Evolutionary conservation across 2,797 vertebrate genomes (phyloP), one percentile per base, ranked within the genome.

Genomic region (Hephaestus fuliginosus): DNA sequence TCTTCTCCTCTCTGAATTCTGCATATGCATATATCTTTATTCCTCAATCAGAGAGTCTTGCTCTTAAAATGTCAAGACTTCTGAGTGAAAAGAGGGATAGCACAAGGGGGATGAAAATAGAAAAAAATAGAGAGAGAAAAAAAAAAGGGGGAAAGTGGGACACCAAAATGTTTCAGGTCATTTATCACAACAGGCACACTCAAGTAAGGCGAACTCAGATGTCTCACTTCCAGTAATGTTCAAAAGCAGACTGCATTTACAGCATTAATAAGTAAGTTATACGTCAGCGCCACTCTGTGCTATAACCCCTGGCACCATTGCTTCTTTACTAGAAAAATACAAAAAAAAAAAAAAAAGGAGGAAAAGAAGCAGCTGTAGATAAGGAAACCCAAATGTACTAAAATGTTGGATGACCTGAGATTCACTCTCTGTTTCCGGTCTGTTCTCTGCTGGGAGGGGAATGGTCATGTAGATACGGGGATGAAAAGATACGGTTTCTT

Each of bases 51-150:
- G 87, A 91, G 81, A 65, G 60, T 30, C 79, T 74, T 76, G 63
- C 78, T 86, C 86, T 90, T 91, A 87, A 86, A 92, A 93, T 93
- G 92, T 91, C 92, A 90, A 70, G 81, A 90, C 74, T 85, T 89
- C 77, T 80, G 78, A 90, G 80, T 64, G 80, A 80, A 66, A 78
- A 81, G 74, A 76, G 8, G 17, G 62, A 65, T 52, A 28, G 65
- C 39, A 53, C 3, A 1, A 39, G 43, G 71, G 61, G 57, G 68
- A 64, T 65, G 81, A 41, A 86, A 78, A 91, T 70, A 81, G 86
- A 84, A 78, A 53, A 65, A 55, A 55, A 56, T 1, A 33, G 30
- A 33, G 30, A 5, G 30, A 33, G 30, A 33, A 3, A 5, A 2
- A 33, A 33, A 33, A 33, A 44, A 33, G n/a, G 65, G 51, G 51